These are phyloP conservation scores for Steinernema hermaphroditum DNA, from an alignment of 2,888 invertebrate genomes.

Conservation along the genomic window DNA sequence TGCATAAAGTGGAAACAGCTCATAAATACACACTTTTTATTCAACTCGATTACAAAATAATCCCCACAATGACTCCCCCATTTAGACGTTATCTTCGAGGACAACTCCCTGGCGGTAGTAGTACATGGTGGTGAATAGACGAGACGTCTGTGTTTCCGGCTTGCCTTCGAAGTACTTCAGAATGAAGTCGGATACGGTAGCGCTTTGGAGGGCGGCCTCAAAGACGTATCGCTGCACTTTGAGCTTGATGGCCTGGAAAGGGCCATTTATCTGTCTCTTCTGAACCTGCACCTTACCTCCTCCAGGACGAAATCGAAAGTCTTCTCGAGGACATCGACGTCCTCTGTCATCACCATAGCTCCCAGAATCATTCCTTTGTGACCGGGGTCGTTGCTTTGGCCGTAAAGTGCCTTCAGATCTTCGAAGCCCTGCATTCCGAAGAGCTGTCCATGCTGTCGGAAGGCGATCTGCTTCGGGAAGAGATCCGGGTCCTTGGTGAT, in stretches of 20 bases:
- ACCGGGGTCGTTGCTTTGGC: neutral
- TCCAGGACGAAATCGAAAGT: neutral
- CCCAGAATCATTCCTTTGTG: neutral
- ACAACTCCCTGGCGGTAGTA: too few species aligned
- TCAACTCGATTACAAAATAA: too few species aligned
- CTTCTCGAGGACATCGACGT: neutral
- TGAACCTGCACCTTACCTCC: neutral
- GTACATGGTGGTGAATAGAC: too few species aligned
- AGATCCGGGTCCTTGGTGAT: neutral
- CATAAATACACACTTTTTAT: too few species aligned
- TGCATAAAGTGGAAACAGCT: too few species aligned
- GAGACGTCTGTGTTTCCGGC: neutral
- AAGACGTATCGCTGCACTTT: neutral
- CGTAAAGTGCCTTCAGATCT: neutral
- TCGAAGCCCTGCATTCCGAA: neutral
- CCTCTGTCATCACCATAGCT: neutral
- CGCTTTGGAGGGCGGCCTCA: neutral
- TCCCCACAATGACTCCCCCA: too few species aligned
- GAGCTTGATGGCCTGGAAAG: neutral
- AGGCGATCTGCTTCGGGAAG: neutral
- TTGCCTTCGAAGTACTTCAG: neutral
- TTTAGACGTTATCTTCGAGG: too few species aligned
- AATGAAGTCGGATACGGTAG: neutral
- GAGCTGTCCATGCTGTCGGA: neutral
- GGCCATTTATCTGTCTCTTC: neutral